phyloP scores from a whole-genome alignment of 2,113 vertebrate species.

The Anoplopoma fimbria region DNA sequence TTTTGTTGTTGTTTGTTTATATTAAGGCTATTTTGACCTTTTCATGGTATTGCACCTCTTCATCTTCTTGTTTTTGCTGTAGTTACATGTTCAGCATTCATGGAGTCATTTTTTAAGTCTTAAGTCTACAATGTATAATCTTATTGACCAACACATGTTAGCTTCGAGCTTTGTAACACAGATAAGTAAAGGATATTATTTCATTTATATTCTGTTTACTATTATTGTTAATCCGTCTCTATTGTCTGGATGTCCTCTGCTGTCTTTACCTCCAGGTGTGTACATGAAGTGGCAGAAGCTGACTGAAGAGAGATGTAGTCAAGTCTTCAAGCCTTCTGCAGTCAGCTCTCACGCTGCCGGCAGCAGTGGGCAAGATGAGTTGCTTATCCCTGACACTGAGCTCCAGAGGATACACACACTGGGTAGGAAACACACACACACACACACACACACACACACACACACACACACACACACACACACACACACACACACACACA shows the following conservation, averaged over 20 bases:
- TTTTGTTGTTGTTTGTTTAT: not conserved
- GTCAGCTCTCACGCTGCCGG: slow-evolving; percentile 44
- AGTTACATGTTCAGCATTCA: not conserved
- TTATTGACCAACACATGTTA: not conserved
- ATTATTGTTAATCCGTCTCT: not conserved
- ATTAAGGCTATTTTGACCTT: not conserved
- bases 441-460: slow-evolving; percentile 18
- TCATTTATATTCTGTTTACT: not conserved
- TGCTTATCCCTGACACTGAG: slow-evolving; percentile 82
- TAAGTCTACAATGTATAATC: not conserved
- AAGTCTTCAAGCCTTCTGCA: slow-evolving; percentile 77
- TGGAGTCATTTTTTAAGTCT: not conserved
- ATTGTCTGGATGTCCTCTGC: not conserved
- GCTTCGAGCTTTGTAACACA: not conserved
- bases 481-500: slow-evolving; percentile 22
- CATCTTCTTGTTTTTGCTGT: not conserved
- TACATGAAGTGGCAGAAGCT: slow-evolving; percentile 75
- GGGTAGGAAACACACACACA: slow-evolving; percentile 67
- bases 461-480: slow-evolving; percentile 28
- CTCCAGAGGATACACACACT: slow-evolving; percentile 75
- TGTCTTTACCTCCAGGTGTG: slow-evolving; percentile 70
- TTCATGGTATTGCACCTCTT: not conserved
- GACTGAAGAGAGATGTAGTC: slow-evolving; percentile 65
- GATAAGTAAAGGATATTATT: not conserved
- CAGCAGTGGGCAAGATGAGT: slow-evolving; percentile 71